These are phyloP conservation scores for Brienomyrus longianalis DNA, from an alignment of 2,113 vertebrate species.

Conservation along the genomic window DNA sequence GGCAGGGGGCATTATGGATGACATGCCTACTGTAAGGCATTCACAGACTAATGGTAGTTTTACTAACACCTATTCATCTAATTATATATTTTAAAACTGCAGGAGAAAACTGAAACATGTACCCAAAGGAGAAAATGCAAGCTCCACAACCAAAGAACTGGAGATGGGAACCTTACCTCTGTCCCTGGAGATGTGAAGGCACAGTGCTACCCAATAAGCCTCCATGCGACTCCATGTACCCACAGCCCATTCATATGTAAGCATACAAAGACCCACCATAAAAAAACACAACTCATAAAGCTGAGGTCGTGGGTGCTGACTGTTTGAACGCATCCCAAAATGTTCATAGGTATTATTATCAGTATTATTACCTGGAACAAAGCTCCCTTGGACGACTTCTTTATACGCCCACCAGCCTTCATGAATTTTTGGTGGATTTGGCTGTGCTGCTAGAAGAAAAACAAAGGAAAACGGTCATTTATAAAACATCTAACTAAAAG, in stretches of 20 bases:
- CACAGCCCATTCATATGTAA: background rate
- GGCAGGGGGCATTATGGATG: background rate
- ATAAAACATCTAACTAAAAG: conserved; percentile 18
- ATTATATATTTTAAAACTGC: background rate
- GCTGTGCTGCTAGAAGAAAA: conserved; percentile 74
- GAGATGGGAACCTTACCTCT: background rate
- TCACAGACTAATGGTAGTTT: background rate
- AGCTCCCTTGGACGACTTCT: conserved; percentile 97
- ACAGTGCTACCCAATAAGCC: background rate
- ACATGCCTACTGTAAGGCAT: background rate
- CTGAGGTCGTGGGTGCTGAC: background rate
- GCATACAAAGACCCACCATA: background rate
- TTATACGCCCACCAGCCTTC: conserved; percentile 99
- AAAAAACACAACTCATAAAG: background rate
- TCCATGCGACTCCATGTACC: background rate
- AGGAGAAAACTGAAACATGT: background rate
- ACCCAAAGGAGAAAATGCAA: background rate
- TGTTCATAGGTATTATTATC: background rate
- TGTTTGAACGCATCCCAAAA: background rate
- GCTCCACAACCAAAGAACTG: background rate
- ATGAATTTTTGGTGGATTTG: conserved; percentile 92
- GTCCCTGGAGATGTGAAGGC: background rate
- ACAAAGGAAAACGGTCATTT: conserved; percentile 26
- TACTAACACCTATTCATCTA: background rate
- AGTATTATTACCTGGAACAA: conserved; percentile 85